Evolutionary conservation across 2,113 vertebrate genomes (phyloP).

Genomic region (Cyprinodon brontotheroides): DNA sequence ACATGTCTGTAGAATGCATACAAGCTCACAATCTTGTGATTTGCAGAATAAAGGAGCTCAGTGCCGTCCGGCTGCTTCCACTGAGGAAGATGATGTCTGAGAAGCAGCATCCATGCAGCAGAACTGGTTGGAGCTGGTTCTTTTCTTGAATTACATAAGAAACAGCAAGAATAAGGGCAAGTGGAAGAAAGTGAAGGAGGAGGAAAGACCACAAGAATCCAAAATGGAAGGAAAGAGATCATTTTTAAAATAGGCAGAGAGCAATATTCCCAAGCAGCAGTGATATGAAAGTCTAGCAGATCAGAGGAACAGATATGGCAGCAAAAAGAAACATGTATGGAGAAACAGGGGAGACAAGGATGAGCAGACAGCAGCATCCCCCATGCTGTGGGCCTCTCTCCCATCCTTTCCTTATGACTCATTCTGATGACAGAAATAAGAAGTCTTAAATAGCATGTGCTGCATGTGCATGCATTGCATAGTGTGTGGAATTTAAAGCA

Average conservation of each 20-base stretch:
- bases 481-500: constrained; percentile 16
- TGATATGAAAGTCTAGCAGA: constrained; percentile 35
- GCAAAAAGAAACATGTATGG: constrained; percentile 49
- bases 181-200: constrained; percentile 7
- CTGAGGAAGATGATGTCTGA: constrained; percentile 50
- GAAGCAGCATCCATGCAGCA: constrained; percentile 67
- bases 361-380: constrained; percentile 34
- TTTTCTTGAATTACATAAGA: constrained; percentile 75
- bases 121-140: constrained; percentile 71
- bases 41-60: constrained; percentile 33
- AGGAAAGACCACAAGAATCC: constrained; percentile 11
- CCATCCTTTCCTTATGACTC: constrained; percentile 27
- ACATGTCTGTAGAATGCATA: constrained; percentile 14
- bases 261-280: constrained; percentile 20
- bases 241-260: constrained; percentile 50
- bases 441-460: constrained; percentile 16
- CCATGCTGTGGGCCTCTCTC: constrained; percentile 17
- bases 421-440: constrained; percentile 10
- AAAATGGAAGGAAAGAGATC: constrained; percentile 49
- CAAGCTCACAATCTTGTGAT: constrained; percentile 10
- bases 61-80: constrained; percentile 41
- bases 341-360: constrained; percentile 32
- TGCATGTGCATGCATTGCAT: constrained; percentile 23
- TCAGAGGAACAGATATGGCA: constrained; percentile 55
- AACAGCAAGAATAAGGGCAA: constrained; percentile 55